Conservation (phyloP, 2,888 invertebrate species). For the Saturnia pavonia region DNA sequence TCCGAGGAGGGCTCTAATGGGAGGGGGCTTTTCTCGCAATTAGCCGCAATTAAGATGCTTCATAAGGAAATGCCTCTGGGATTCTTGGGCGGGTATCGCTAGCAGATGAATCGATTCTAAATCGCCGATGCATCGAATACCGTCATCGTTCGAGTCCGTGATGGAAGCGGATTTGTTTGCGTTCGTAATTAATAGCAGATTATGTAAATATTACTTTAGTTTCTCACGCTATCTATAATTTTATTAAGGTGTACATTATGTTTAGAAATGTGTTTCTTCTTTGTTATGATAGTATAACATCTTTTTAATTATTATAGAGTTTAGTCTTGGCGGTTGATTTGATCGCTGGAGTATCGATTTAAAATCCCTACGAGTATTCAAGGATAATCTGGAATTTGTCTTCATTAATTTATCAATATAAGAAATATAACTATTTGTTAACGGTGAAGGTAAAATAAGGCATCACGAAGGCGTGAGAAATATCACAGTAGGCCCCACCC, state of each 20-base stretch:
- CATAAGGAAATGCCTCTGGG: conserved; percentile 55
- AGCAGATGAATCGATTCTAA: conserved; percentile 43
- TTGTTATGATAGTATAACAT: not conserved
- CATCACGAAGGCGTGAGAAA: too few species aligned
- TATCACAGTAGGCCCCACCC: too few species aligned
- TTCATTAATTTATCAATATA: too few species aligned
- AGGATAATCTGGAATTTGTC: too few species aligned
- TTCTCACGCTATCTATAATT: conserved; percentile 34
- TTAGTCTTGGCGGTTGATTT: too few species aligned
- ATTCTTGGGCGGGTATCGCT: conserved; percentile 43
- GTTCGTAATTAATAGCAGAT: conserved; percentile 48
- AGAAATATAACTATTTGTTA: too few species aligned
- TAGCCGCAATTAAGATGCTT: conserved; percentile 76
- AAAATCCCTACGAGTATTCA: too few species aligned
- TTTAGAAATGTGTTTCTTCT: not conserved
- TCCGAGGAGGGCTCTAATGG: conserved; percentile 66
- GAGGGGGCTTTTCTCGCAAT: conserved; percentile 75
- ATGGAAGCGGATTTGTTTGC: conserved; percentile 40
- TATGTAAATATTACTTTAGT: conserved; percentile 34
- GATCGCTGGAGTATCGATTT: too few species aligned
- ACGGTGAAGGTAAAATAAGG: too few species aligned
- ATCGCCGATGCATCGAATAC: conserved; percentile 41
- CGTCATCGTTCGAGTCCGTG: conserved; percentile 32
- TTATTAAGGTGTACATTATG: not conserved
- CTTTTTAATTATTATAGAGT: not conserved